These are phyloP conservation scores for Hippocampus abdominalis DNA, from an alignment of 2,113 vertebrate species.

Conservation along the genomic window DNA sequence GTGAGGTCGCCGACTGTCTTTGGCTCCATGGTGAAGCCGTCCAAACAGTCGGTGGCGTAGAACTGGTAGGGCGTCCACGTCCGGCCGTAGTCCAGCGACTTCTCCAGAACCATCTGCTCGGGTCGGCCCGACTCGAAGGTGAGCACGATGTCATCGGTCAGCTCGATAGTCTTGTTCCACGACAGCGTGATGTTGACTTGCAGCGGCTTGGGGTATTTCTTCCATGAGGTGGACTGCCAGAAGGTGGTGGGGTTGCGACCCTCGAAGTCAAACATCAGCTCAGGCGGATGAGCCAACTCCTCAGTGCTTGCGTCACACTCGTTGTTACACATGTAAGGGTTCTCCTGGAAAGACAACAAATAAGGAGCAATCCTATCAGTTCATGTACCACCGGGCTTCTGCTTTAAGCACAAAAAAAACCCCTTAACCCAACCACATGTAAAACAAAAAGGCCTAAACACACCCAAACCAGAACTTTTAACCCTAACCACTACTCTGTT, in stretches of 20 bases:
- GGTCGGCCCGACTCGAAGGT: constrained; percentile 96
- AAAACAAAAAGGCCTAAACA: no score
- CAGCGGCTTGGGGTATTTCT: constrained; percentile 91
- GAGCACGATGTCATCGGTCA: constrained; percentile 96
- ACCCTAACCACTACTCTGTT: not conserved
- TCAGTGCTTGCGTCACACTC: constrained; percentile 92
- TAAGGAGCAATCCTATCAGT: not conserved
- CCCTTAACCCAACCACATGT: no score
- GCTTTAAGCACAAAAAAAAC: not conserved
- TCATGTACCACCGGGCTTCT: not conserved
- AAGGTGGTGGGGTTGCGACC: constrained; percentile 95
- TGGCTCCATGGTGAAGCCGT: constrained; percentile 97
- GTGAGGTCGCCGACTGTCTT: constrained; percentile 91
- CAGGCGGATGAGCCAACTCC: constrained; percentile 92
- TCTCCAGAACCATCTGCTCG: constrained; percentile 98
- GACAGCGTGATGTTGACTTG: constrained; percentile 95
- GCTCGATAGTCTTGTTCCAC: constrained; percentile 98
- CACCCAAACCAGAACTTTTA: not conserved
- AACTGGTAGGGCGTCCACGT: constrained; percentile 99
- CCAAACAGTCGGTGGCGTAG: constrained; percentile 95
- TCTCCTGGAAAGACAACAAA: constrained; percentile 78
- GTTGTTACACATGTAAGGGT: constrained; percentile 99
- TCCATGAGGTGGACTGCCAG: constrained; percentile 98
- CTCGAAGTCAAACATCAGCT: constrained; percentile 97
- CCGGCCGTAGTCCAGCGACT: constrained; percentile 92